Base-by-base conservation (phyloP, 2,113 vertebrate genomes). In the Ceyx cyanopectus region DNA sequence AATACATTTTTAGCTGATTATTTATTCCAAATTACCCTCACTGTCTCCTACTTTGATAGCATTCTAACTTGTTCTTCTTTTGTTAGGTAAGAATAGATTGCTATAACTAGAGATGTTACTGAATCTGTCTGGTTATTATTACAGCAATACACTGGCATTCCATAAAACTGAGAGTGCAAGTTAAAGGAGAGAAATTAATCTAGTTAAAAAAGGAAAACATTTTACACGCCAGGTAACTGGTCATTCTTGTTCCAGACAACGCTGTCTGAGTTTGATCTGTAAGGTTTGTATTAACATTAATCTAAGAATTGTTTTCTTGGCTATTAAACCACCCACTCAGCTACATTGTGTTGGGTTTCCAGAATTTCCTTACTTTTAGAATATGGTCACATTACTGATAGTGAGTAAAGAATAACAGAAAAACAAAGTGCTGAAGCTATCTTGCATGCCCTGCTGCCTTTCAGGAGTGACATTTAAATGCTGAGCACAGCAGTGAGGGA, bases 401-500 rank as follows among this genome's bases (percentile, higher is more conserved):
- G 10, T 40, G 62, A 93, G 43, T 48, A 81, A 80, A 87, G 37
- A 93, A 70, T 54, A 91, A 86, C 5, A 94, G 65, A 56, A 80
- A 56, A 84, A 22, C 54, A 72, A n/a, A 7, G 7, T 68, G 34
- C 54, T 66, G 37, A 70, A 93, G 76, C 78, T 93, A 70, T 68
- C 32, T 74, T 89, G 16, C 50, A 30, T 85, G 81, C 37, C 85
- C 68, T 81, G 29, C 30, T 86, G 78, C 10, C 85, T 94, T 89
- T 63, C 74, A 93, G 63, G n/a, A 92, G 89, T 41, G 63, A 45
- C 87, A 95, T 65, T 70, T 53, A 89, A 92, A 93, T 92, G 95
- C 97, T 95, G 94, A 93, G 94, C 92, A 40, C 93, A 94, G 97
- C 75, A 69, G 93, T 61, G 75, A 89, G 86, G 40, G 84, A 85